These are phyloP conservation scores for Geotrypetes seraphini DNA, from an alignment of 2,797 vertebrate species.

Conservation along the genomic window DNA sequence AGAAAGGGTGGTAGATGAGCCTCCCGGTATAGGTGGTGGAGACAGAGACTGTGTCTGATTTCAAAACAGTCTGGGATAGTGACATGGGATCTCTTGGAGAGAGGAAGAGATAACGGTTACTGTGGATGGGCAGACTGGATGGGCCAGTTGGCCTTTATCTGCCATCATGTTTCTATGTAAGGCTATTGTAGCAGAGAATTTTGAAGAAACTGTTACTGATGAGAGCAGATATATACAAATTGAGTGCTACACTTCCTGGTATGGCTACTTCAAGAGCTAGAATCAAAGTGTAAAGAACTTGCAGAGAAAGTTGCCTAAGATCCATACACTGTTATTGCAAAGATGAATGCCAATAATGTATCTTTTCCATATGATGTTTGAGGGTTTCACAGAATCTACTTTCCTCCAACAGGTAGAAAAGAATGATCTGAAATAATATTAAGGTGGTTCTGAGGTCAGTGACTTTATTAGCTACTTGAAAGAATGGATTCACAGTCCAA, in stretches of 20 bases:
- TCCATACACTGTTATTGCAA: constrained; percentile 85
- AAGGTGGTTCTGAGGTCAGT: constrained; percentile 78
- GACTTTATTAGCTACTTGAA: no score
- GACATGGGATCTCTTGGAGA: no score
- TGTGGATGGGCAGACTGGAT: no score
- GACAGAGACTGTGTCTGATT: no score
- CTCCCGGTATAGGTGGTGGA: no score
- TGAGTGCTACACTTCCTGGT: constrained; percentile 97
- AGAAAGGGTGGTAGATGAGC: no score
- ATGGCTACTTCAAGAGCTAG: constrained; percentile 96
- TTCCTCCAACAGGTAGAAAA: constrained; percentile 86
- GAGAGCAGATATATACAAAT: constrained; percentile 91
- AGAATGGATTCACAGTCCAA: no score
- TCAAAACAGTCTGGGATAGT: no score
- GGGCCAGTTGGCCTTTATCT: no score
- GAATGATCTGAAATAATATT: constrained; percentile 91
- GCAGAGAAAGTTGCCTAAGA: constrained; percentile 79
- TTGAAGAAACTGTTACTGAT: constrained; percentile 81
- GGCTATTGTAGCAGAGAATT: constrained; percentile 69
- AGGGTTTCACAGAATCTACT: constrained; percentile 96
- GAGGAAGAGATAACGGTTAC: no score
- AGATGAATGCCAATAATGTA: constrained; percentile 98
- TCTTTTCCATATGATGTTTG: constrained; percentile 90
- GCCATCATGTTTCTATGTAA: no score
- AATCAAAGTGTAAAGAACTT: constrained; percentile 90